Percentiles rank a stretch among this genome's conserved stretches.
Conservation (phyloP, 2,797 vertebrate species). For the Enteromius mattozi region DNA sequence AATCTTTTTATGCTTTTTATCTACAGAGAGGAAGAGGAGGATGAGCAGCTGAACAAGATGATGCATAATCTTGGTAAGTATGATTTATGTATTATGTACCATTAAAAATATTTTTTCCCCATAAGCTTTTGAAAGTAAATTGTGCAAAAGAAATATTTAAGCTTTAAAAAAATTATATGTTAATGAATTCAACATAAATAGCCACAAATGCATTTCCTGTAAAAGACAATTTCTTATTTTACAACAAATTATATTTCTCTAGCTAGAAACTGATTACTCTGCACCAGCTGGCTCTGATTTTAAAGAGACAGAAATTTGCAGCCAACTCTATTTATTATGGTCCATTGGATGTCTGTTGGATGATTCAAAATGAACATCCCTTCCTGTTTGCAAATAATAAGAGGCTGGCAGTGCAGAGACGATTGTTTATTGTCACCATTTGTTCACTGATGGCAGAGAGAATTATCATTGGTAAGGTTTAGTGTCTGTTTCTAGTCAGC, state of each 20-base stretch:
- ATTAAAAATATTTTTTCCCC: not conserved
- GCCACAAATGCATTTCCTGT: not conserved
- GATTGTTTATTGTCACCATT: constrained; percentile 43
- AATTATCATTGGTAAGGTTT: constrained; percentile 7
- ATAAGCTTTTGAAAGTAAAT: not conserved
- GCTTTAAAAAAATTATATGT: not conserved
- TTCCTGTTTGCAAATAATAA: constrained; percentile 41
- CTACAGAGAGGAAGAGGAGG: constrained; percentile 91
- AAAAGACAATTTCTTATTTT: constrained; percentile 2
- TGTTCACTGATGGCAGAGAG: constrained; percentile 22
- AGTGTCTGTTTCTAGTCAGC: not conserved
- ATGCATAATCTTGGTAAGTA: constrained; percentile 86
- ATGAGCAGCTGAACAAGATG: constrained; percentile 87
- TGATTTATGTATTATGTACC: not conserved
- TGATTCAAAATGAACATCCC: constrained; percentile 30
- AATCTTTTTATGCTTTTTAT: not conserved
- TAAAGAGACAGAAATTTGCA: constrained; percentile 34
- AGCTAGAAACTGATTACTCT: not conserved
- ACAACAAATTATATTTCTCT: constrained; percentile 9
- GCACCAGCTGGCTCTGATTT: constrained; percentile 38
- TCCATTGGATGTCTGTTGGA: constrained; percentile 27
- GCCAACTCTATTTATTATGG: constrained; percentile 30
- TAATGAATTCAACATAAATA: not conserved
- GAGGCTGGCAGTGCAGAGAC: constrained; percentile 16
- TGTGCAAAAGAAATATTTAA: not conserved